phyloP scores from a whole-genome alignment of 2,113 vertebrate genomes.

The Poeciliopsis turrubarensis region DNA sequence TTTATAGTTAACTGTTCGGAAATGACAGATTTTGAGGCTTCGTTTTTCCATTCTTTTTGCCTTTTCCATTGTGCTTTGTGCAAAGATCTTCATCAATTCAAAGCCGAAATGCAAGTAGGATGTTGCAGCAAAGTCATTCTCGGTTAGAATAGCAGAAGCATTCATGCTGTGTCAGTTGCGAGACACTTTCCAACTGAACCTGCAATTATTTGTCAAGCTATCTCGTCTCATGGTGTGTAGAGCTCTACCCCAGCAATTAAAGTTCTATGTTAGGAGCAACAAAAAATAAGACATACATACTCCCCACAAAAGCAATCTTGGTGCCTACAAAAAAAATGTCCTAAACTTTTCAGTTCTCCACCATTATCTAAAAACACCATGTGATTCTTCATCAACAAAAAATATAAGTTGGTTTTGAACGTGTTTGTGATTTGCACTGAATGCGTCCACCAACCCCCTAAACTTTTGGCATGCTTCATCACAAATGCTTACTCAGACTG shows the following conservation, averaged over 20 bases:
- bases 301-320: slow-evolving; percentile 21
- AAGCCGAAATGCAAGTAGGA: slow-evolving; percentile 48
- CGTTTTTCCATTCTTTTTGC: slow-evolving; percentile 19
- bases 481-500: slow-evolving; percentile 57
- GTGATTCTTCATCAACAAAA: slow-evolving; percentile 14
- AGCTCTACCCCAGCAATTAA: slow-evolving; percentile 68
- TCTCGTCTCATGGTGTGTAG: slow-evolving; percentile 63
- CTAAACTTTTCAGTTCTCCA: slow-evolving; percentile 27
- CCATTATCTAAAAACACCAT: not conserved
- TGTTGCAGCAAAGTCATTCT: slow-evolving; percentile 40
- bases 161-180: slow-evolving; percentile 38
- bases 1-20: slow-evolving; percentile 50
- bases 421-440: slow-evolving; percentile 26
- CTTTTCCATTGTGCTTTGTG: slow-evolving; percentile 41
- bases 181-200: slow-evolving; percentile 62
- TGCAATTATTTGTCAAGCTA: slow-evolving; percentile 78
- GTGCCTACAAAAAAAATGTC: slow-evolving; percentile 16
- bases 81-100: slow-evolving; percentile 54
- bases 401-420: slow-evolving; percentile 19
- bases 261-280: slow-evolving; percentile 71
- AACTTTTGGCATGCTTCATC: slow-evolving; percentile 29
- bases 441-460: slow-evolving; percentile 15
- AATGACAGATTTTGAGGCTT: slow-evolving; percentile 42
- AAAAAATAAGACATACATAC: slow-evolving; percentile 22
- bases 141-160: slow-evolving; percentile 46